Evolutionary conservation across 2,797 vertebrate species (phyloP), one percentile per base, ranked within the genome.

Genomic region (Pempheris klunzingeri): DNA sequence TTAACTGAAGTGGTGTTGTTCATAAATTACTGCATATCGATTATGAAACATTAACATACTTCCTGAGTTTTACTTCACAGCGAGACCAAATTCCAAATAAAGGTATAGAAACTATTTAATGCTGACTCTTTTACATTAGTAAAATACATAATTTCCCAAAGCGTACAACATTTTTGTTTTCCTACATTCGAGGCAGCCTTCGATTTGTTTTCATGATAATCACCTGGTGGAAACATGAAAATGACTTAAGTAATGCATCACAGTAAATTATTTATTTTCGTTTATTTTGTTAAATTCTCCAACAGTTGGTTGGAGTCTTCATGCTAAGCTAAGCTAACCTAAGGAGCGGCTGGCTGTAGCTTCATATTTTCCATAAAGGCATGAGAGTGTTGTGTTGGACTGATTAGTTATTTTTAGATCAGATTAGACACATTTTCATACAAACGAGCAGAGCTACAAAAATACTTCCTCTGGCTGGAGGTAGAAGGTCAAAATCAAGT

Each of bases 1-100:
- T 74, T 24, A 43, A 6, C 65, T 65, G 28, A 36, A 71, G 22
- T 44, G 49, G 11, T 43, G 70, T 75, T 38, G 61, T 78, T 52
- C 74, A 80, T 76, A 71, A 80, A 75, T 88, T 52, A 78, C 54
- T 76, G 54, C 22, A 20, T 52, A 81, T 67, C 78, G 53, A 75
- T 62, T 57, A 26, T 3, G 24, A 70, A 43, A 55, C 66, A 77
- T 80, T 72, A 82, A 47, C 66, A n/a, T 61, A 60, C 79, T 86
- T 55, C 74, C 5, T 60, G 17, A n/a, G n/a, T n/a, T n/a, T n/a
- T n/a, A n/a, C n/a, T 24, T 61, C 69, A 71, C 43, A 61, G 22
- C 39, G 18, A 55, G 66, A 57, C 18, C 38, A 50, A 14, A 41
- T 28, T 36, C 6, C 11, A 32, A 44, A 6, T 57, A 20, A 54